phyloP scores from a whole-genome alignment of 2,113 vertebrate species.

The Trichomycterus rosablanca region DNA sequence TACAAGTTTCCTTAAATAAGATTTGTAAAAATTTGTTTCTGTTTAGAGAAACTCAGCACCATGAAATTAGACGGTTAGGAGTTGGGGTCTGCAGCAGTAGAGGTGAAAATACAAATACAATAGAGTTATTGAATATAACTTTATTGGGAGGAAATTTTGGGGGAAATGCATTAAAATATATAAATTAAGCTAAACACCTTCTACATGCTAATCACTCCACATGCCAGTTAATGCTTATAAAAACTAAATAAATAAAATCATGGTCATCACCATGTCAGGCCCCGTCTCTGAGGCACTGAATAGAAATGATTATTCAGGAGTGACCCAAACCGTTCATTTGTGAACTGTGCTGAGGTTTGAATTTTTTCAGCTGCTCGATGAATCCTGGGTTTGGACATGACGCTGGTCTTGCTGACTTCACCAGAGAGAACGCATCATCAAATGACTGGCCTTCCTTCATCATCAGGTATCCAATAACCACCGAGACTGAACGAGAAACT shows the following conservation, averaged over 20 bases:
- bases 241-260: background rate
- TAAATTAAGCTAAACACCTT: background rate
- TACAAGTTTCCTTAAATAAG: no score
- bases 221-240: background rate
- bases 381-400: slow-evolving; percentile 88
- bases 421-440: slow-evolving; percentile 75
- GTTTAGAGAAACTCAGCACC: no score
- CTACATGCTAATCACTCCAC: background rate
- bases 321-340: slow-evolving; percentile 43
- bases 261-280: background rate
- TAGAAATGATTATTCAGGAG: slow-evolving; percentile 18
- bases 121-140: no score
- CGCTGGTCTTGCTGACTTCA: slow-evolving; percentile 79
- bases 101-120: no score
- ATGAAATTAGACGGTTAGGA: no score
- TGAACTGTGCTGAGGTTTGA: slow-evolving; percentile 57
- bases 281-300: slow-evolving; percentile 10
- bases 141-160: no score
- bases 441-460: slow-evolving; percentile 77
- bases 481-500: slow-evolving; percentile 82
- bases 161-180: background rate
- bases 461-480: slow-evolving; percentile 91
- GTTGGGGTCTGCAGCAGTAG: no score
- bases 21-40: no score
- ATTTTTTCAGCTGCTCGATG: slow-evolving; percentile 81